Evolutionary conservation across 2,888 invertebrate species (phyloP).

Genomic region (Liposcelis brunnea): DNA sequence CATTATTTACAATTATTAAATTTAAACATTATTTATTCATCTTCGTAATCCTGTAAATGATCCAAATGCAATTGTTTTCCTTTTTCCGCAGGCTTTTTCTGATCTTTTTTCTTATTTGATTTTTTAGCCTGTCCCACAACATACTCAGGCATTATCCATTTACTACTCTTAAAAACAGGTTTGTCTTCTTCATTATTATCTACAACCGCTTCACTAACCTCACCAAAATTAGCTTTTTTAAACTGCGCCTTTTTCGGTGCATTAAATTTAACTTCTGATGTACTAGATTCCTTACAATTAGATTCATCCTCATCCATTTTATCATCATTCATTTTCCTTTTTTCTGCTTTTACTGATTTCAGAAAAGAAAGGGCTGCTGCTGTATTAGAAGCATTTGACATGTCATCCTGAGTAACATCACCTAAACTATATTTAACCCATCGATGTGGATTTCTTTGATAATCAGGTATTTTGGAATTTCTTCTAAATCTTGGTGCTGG

Average conservation of each 20-base stretch:
- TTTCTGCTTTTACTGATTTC: slow-evolving; percentile 37
- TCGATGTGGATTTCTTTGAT: slow-evolving; percentile 57
- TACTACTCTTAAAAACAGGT: slow-evolving; percentile 42
- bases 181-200: slow-evolving; percentile 18
- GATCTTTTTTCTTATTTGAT: slow-evolving; percentile 29
- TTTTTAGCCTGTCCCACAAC: slow-evolving; percentile 48
- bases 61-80: background rate
- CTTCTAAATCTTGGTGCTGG: slow-evolving; percentile 31
- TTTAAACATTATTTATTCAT: slow-evolving; percentile 9
- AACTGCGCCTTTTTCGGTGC: background rate
- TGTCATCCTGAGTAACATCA: slow-evolving; percentile 56
- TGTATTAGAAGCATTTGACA: slow-evolving; percentile 61
- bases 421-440: slow-evolving; percentile 66
- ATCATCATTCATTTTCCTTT: slow-evolving; percentile 25
- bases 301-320: slow-evolving; percentile 18
- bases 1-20: slow-evolving; percentile 15
- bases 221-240: background rate
- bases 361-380: slow-evolving; percentile 63
- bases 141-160: slow-evolving; percentile 68
- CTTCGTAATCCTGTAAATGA: slow-evolving; percentile 2
- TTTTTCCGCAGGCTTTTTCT: background rate
- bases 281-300: slow-evolving; percentile 15
- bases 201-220: slow-evolving; percentile 17
- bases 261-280: slow-evolving; percentile 19
- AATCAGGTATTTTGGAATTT: slow-evolving; percentile 29